These are phyloP conservation scores for Oceanites oceanicus DNA, from an alignment of 2,113 vertebrate species.

Conservation along the genomic window DNA sequence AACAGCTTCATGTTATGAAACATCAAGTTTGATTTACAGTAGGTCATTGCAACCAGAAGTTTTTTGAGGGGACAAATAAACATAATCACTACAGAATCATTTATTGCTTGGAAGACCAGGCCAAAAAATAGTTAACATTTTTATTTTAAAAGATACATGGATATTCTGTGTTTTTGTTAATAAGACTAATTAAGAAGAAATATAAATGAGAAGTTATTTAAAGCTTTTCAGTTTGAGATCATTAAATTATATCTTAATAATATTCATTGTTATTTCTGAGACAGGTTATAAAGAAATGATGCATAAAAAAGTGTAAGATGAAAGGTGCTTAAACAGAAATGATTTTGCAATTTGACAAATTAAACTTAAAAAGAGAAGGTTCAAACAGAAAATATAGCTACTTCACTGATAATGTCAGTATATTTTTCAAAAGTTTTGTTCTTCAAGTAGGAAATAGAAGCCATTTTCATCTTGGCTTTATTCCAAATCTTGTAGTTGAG, in stretches of 20 bases:
- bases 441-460: not conserved
- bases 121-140: not conserved
- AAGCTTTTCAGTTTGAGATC: not conserved
- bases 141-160: not conserved
- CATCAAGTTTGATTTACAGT: not conserved
- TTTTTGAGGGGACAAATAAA: not conserved
- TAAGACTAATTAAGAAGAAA: not conserved
- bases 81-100: not conserved
- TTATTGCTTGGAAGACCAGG: not conserved
- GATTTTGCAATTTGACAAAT: constrained; percentile 3
- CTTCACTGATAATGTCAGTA: not conserved
- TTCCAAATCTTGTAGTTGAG: not conserved
- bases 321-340: not conserved
- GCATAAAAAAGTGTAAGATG: not conserved
- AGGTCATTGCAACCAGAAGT: not conserved
- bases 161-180: not conserved
- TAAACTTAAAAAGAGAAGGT: not conserved
- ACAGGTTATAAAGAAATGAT: not conserved
- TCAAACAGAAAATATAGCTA: not conserved
- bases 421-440: not conserved
- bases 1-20: not conserved
- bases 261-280: constrained; percentile 28
- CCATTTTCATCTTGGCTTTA: not conserved
- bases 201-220: not conserved
- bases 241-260: constrained; percentile 11